Conservation (phyloP, 2,888 invertebrate genomes). For the Lymantria monacha region DNA sequence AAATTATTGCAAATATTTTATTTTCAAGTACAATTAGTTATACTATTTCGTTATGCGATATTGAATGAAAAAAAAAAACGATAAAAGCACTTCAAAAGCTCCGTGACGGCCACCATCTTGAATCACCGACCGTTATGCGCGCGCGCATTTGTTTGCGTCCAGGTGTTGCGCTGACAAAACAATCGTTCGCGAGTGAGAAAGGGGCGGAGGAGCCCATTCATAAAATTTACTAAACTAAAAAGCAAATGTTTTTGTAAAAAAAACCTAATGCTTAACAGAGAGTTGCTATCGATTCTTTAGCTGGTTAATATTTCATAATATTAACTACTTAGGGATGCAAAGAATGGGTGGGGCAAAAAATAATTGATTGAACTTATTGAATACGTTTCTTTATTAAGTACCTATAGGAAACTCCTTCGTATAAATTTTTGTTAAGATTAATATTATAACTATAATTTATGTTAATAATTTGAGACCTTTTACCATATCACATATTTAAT, state of each 20-base stretch:
- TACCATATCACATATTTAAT: neutral
- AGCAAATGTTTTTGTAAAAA: slow-evolving; percentile 54
- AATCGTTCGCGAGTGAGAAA: slow-evolving; percentile 71
- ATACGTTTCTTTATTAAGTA: slow-evolving; percentile 40
- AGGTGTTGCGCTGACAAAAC: slow-evolving; percentile 81
- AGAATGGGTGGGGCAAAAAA: slow-evolving; percentile 70
- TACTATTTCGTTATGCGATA: neutral
- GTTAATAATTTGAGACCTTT: neutral
- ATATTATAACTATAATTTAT: neutral
- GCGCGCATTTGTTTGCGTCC: slow-evolving; percentile 72
- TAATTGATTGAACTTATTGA: slow-evolving; percentile 61
- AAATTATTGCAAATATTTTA: no score
- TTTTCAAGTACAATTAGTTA: slow-evolving; percentile 14
- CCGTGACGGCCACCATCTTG: slow-evolving; percentile 56
- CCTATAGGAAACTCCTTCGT: slow-evolving; percentile 34
- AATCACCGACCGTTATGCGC: slow-evolving; percentile 59
- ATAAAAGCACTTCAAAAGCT: slow-evolving; percentile 40
- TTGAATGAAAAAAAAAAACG: slow-evolving; percentile 16
- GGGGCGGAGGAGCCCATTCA: slow-evolving; percentile 73
- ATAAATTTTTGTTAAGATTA: slow-evolving; percentile 17
- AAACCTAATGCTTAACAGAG: slow-evolving; percentile 37
- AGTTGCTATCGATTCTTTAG: slow-evolving; percentile 46
- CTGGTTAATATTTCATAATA: slow-evolving; percentile 75
- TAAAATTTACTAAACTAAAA: slow-evolving; percentile 66
- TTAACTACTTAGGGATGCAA: slow-evolving; percentile 72